Evolutionary conservation across 2,113 vertebrate species (phyloP), one percentile per base, ranked within the genome.

Genomic region (Vireo altiloquus): DNA sequence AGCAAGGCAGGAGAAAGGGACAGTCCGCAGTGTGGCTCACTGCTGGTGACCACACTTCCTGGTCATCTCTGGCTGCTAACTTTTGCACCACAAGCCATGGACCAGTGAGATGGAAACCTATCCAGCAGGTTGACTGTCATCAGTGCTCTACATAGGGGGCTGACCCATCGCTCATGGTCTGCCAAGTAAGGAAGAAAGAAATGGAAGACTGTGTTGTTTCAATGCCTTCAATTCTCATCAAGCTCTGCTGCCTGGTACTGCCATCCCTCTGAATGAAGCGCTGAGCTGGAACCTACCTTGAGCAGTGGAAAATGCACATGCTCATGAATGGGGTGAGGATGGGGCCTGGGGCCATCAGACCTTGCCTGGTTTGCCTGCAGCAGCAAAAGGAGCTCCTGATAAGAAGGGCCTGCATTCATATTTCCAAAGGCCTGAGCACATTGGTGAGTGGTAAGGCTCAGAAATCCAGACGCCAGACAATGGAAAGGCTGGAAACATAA

Each of bases 391-490:
- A 92, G 66, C 82, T 35, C 57, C 56, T 87, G 95, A 89, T 96
- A 94, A 96, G 91, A 66, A 31, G 54, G 20, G 81, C 56, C 53
- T 33, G 10, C 46, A 25, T 83, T 92, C 53, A 16, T 54, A 30
- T 95, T 95, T 97, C 92, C 90, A 92, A 84, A 87, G 76, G 89
- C 65, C 70, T 4, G 3, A 77, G 92, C 7, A 37, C 87, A 87
- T 6, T 90, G 78, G 94, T 82, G 66, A 87, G 64, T 72, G 42
- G 81, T 4, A 0, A 63, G 71, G 66, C 95, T 92, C 65, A 91
- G 93, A 96, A 96, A 91, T 71, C 84, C 95, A 96, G 97, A 96
- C 50, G 3, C 61, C 31, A 95, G 97, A 99, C 99, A 99, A 98
- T 98, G 96, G 97, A 96, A 82, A 96, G 96, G 97, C 97, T 97